Percentiles rank a stretch among this genome's conserved stretches.
phyloP scores from a whole-genome alignment of 2,113 vertebrate species.

The Malurus melanocephalus region DNA sequence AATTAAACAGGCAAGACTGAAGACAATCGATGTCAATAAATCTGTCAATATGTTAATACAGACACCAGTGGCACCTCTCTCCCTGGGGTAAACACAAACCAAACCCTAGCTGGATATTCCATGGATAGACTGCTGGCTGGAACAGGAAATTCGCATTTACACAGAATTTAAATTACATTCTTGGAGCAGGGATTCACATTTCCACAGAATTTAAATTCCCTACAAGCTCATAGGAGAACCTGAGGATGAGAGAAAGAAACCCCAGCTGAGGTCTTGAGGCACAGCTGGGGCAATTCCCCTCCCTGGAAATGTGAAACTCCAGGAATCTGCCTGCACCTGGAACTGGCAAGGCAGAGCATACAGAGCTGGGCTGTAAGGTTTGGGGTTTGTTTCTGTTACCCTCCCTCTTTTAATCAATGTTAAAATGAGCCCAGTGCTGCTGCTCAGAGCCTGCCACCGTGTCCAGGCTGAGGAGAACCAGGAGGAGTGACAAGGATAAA shows the following conservation, averaged over 20 bases:
- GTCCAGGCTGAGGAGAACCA: too few relatives aligned
- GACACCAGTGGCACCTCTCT: background rate
- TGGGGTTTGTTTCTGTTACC: background rate
- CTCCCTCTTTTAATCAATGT: background rate
- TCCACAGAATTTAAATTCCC: background rate
- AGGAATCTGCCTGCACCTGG: background rate
- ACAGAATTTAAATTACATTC: background rate
- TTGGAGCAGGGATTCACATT: background rate
- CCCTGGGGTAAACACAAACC: background rate
- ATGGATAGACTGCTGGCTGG: background rate
- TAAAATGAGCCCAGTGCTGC: background rate
- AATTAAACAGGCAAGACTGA: slow-evolving; percentile 19
- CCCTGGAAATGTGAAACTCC: background rate
- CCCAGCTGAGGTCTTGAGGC: background rate
- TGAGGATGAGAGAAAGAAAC: background rate
- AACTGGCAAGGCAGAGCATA: background rate
- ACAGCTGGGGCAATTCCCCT: fast-evolving
- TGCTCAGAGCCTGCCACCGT: fast-evolving
- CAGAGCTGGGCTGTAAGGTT: background rate
- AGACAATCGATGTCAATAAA: slow-evolving; percentile 22
- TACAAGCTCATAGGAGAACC: background rate
- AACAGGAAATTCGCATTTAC: background rate
- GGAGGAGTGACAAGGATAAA: too few relatives aligned
- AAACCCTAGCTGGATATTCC: background rate
- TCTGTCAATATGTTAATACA: background rate